Conservation (phyloP, 2,797 vertebrate species). For the Parauchenoglanis punctatus region DNA sequence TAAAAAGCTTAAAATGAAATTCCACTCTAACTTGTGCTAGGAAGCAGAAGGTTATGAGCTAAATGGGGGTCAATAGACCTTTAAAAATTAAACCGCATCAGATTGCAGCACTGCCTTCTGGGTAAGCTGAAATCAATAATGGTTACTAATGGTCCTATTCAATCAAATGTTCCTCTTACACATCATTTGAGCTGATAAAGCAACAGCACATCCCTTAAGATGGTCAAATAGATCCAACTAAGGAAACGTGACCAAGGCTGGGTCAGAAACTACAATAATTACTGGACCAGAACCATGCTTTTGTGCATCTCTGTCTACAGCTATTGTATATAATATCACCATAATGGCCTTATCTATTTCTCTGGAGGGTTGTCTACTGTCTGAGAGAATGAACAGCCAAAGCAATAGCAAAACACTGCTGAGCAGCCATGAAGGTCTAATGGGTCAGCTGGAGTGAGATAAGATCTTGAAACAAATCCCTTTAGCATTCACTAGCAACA, state of each 20-base stretch:
- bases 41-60: neutral
- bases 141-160: neutral
- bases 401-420: neutral
- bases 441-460: neutral
- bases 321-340: neutral
- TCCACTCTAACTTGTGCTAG: neutral
- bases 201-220: neutral
- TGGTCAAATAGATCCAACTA: neutral
- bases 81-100: neutral
- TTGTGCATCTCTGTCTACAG: neutral
- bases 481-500: constrained; percentile 30
- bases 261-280: neutral
- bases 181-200: neutral
- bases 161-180: neutral
- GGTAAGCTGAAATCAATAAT: neutral
- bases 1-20: neutral
- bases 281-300: neutral
- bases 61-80: neutral
- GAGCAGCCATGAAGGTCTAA: neutral
- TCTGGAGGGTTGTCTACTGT: neutral
- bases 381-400: neutral
- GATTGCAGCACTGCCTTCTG: neutral
- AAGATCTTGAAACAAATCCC: constrained; percentile 27
- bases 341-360: neutral
- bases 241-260: neutral